These are phyloP conservation scores for Kryptolebias marmoratus DNA, from an alignment of 2,113 vertebrate species.

Conservation along the genomic window DNA sequence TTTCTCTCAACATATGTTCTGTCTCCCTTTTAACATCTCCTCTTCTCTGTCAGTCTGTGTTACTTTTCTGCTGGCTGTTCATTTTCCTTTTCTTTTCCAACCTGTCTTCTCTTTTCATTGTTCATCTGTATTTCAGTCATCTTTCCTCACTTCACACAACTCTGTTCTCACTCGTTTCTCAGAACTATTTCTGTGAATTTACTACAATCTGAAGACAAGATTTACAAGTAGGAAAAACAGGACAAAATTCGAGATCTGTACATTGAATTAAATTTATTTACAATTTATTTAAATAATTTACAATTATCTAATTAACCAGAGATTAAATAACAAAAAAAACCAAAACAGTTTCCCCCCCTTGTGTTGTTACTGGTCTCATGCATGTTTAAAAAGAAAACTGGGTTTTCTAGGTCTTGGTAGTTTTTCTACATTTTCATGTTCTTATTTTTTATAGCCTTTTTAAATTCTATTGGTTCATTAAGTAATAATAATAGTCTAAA, in stretches of 20 bases:
- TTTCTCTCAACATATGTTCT: constrained; percentile 1
- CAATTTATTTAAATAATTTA: too few species aligned
- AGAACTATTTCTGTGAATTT: neutral
- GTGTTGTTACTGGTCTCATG: neutral
- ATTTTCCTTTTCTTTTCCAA: constrained; percentile 10
- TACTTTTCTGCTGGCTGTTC: constrained; percentile 17
- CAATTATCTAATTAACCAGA: too few species aligned
- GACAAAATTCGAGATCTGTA: neutral
- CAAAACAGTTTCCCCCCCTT: neutral
- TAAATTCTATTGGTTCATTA: too few species aligned
- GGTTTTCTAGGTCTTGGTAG: too few species aligned
- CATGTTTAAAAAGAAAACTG: neutral
- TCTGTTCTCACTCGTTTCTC: neutral
- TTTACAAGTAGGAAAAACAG: neutral
- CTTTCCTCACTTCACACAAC: neutral
- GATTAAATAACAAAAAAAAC: neutral
- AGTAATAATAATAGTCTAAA: neutral
- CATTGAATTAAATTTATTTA: too few species aligned
- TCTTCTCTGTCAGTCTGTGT: constrained; percentile 22
- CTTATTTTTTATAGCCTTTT: too few species aligned
- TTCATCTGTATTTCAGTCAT: constrained; percentile 3
- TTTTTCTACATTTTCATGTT: too few species aligned
- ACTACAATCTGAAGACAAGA: neutral
- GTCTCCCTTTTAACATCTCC: constrained; percentile 1
- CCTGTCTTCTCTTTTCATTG: constrained; percentile 5